Conservation (phyloP, 2,113 vertebrate species). For the Syngnathus typhle region DNA sequence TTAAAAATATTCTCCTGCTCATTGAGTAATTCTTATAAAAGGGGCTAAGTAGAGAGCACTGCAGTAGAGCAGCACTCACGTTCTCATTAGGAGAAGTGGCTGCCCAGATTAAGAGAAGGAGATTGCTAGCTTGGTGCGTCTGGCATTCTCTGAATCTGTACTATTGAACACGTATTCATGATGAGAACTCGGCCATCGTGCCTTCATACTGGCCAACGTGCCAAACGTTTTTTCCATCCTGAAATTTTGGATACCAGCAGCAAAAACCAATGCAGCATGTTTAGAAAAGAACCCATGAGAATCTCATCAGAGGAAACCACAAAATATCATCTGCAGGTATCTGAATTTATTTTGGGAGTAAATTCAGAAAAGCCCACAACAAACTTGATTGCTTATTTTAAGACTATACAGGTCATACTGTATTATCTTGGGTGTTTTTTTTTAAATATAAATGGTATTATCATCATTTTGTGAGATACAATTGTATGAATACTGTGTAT, state of each 20-base stretch:
- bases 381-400: neutral
- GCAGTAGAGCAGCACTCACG: neutral
- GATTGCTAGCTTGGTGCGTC: constrained; percentile 23
- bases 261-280: constrained; percentile 3
- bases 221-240: constrained; percentile 5
- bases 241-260: constrained; percentile 26
- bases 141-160: neutral
- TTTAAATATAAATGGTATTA: no score
- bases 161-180: neutral
- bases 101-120: constrained; percentile 39
- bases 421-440: no score
- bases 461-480: no score
- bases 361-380: neutral
- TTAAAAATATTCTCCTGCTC: no score
- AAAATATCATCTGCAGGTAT: neutral
- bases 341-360: neutral
- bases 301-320: neutral
- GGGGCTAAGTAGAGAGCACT: no score
- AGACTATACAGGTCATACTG: neutral
- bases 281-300: constrained; percentile 8
- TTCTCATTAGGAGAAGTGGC: constrained; percentile 17
- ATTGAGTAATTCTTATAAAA: no score
- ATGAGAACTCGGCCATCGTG: neutral
- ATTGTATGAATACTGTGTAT: no score
- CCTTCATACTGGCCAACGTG: neutral